These are phyloP conservation scores for Herminia tarsipennalis DNA, from an alignment of 2,888 invertebrate species.

Conservation along the genomic window DNA sequence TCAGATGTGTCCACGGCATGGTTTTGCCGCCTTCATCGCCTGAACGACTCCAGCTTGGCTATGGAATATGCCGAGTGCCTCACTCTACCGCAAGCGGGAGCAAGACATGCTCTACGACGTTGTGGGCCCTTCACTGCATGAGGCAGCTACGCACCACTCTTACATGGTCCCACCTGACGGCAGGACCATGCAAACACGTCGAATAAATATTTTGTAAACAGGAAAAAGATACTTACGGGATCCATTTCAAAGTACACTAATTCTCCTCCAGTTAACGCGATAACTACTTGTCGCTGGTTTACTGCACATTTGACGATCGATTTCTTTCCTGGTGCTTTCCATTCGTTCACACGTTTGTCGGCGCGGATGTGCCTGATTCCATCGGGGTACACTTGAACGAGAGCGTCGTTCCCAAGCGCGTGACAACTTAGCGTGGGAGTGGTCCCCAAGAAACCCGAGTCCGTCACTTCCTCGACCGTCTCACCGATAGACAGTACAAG, in stretches of 20 bases:
- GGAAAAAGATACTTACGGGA: constrained; percentile 88
- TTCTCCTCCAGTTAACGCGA: constrained; percentile 98
- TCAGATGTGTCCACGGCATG: constrained; percentile 87
- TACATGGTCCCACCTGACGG: constrained; percentile 61
- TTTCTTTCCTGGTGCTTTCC: constrained; percentile 99
- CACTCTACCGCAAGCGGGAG: constrained; percentile 83
- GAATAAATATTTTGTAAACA: constrained; percentile 29
- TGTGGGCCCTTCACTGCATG: constrained; percentile 84
- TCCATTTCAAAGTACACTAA: constrained; percentile 99
- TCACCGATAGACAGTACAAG: constrained; percentile 99
- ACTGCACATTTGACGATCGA: constrained; percentile 99
- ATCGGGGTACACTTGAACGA: constrained; percentile 99
- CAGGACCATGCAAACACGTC: constrained; percentile 69
- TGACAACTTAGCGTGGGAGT: constrained; percentile 99
- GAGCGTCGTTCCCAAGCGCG: constrained; percentile 98
- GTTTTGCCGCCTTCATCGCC: constrained; percentile 89
- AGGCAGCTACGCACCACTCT: constrained; percentile 83
- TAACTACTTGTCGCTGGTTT: constrained; percentile 99
- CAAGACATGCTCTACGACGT: constrained; percentile 87
- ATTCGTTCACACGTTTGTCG: constrained; percentile 99
- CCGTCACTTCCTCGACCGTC: constrained; percentile 99
- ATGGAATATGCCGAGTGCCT: constrained; percentile 90
- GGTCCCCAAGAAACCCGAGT: constrained; percentile 99
- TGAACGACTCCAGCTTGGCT: constrained; percentile 89
- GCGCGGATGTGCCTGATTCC: constrained; percentile 99